Evolutionary conservation across 2,797 vertebrate species (phyloP).

Genomic region (Neopelma chrysocephalum): DNA sequence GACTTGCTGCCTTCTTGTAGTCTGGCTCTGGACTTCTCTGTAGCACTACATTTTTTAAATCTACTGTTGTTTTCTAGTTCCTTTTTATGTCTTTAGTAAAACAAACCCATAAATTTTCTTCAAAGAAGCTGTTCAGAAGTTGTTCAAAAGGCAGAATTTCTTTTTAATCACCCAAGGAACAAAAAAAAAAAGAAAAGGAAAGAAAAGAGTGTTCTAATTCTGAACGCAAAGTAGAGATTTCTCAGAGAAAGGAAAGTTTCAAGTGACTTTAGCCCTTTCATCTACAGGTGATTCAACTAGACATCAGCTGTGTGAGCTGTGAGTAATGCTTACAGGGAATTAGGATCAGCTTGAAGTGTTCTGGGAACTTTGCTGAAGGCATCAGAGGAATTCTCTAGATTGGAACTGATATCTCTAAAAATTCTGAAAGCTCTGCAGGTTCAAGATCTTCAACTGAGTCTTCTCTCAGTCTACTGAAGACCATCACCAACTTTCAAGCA

Average conservation of each 20-base stretch:
- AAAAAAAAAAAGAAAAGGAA: rapidly evolving
- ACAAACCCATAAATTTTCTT: background rate
- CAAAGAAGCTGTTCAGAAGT: background rate
- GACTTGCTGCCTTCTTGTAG: background rate
- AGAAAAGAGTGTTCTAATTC: background rate
- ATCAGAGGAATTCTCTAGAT: background rate
- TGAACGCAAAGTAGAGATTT: background rate
- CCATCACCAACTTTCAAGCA: background rate
- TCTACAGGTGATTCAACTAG: background rate
- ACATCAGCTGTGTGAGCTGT: background rate
- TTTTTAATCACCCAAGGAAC: background rate
- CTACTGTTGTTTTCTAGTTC: background rate
- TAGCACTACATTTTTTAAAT: background rate
- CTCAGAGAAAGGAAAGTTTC: background rate
- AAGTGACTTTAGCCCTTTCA: background rate
- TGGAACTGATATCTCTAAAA: background rate
- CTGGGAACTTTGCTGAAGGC: background rate
- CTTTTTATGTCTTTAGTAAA: background rate
- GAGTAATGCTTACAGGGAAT: background rate
- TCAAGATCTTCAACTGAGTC: background rate
- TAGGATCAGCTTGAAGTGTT: background rate
- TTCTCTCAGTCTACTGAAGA: background rate
- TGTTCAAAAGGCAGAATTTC: background rate
- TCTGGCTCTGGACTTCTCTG: background rate
- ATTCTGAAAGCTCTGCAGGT: background rate